phyloP scores from a whole-genome alignment of 2,797 vertebrate species.

The Myotis myotis region DNA sequence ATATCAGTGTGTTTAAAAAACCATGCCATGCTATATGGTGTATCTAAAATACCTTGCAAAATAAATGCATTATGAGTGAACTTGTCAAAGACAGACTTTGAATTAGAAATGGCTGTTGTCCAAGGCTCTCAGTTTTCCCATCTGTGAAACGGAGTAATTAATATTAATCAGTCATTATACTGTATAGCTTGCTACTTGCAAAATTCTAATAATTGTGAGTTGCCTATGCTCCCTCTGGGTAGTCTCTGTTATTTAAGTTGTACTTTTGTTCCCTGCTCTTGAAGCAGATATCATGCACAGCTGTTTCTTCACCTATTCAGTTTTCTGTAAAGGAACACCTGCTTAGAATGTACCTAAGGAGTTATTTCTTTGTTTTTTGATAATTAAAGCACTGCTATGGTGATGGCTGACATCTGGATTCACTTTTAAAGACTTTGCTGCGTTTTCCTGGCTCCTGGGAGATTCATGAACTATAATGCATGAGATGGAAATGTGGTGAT shows the following conservation, averaged over 20 bases:
- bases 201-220: conserved; percentile 20
- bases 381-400: conserved; percentile 61
- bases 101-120: neutral
- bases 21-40: neutral
- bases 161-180: conserved; percentile 44
- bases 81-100: conserved; percentile 11
- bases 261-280: conserved; percentile 8
- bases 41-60: conserved; percentile 30
- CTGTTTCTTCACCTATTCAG: conserved; percentile 60
- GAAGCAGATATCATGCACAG: conserved; percentile 44
- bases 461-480: conserved; percentile 43
- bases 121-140: conserved; percentile 59
- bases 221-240: neutral
- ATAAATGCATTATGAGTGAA: neutral
- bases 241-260: neutral
- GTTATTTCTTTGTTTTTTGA: conserved; percentile 69
- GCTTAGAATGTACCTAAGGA: conserved; percentile 69
- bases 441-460: conserved; percentile 62
- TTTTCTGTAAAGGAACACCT: conserved; percentile 71
- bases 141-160: conserved; percentile 61
- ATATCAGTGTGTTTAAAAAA: conserved; percentile 4
- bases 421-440: conserved; percentile 58
- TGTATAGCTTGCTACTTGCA: conserved; percentile 10
- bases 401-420: conserved; percentile 73
- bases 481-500: conserved; percentile 49